These are phyloP conservation scores for Arge pagana DNA, from an alignment of 2,888 invertebrate genomes.

Conservation along the genomic window DNA sequence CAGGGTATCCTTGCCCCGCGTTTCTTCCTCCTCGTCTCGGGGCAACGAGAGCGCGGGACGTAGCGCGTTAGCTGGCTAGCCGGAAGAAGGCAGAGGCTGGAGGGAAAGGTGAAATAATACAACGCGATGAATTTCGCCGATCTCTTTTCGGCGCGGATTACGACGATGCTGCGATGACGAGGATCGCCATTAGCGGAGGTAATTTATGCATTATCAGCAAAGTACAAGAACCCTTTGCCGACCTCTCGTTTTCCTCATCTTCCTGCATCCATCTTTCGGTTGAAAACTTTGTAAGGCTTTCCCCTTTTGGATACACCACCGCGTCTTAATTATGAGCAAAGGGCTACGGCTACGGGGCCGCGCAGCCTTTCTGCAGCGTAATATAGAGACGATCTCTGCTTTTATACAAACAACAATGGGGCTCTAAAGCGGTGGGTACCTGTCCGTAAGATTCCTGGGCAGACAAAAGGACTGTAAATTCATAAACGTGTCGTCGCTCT, in stretches of 20 bases:
- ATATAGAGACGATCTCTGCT: constrained; percentile 33
- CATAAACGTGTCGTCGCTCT: constrained; percentile 49
- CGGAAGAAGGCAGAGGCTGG: not conserved
- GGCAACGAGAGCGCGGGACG: no score
- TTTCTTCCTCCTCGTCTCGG: no score
- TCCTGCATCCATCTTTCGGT: constrained; percentile 50
- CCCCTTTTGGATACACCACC: constrained; percentile 26
- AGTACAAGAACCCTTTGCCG: constrained; percentile 12
- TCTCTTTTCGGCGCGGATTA: no score
- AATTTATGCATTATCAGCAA: constrained; percentile 55
- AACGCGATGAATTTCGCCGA: not conserved
- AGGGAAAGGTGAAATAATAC: not conserved
- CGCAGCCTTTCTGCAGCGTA: constrained; percentile 32
- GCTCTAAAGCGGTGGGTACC: constrained; percentile 46
- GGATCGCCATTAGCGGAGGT: constrained; percentile 51
- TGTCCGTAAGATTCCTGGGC: constrained; percentile 39
- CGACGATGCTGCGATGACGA: constrained; percentile 36
- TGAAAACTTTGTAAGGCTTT: constrained; percentile 54
- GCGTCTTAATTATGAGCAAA: constrained; percentile 49
- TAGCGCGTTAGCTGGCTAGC: no score
- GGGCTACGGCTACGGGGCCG: constrained; percentile 27
- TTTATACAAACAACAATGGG: constrained; percentile 35
- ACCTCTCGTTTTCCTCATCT: constrained; percentile 24
- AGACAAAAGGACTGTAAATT: constrained; percentile 48
- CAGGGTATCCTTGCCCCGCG: no score